phyloP scores from a whole-genome alignment of 2,113 vertebrate genomes.

The cat (Felis catus) region F.catus_Fca126_mat1.0 CM031424.1:45896001-45896500 shows the following conservation, averaged over 20 bases:
- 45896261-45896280: neutral
- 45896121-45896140: neutral
- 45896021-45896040: neutral
- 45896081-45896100: constrained; percentile 3
- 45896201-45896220: neutral
- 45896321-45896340: neutral
- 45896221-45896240: neutral
- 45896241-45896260: neutral
- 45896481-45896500: neutral
- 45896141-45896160: neutral
- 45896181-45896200: neutral
- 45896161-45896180: neutral
- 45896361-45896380: neutral
- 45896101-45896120: neutral
- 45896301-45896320: neutral
- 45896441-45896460: constrained; percentile 19
- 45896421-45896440: neutral
- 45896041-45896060: neutral
- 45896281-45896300: neutral
- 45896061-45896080: neutral
- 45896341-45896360: neutral
- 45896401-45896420: neutral
- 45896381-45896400: neutral
- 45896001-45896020: neutral
- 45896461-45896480: neutral